A percentile compares a stretch with the other conserved stretches of the same genome.
phyloP scores from a whole-genome alignment of 1,140 invertebrate species.

The Diorhabda carinulata region DNA sequence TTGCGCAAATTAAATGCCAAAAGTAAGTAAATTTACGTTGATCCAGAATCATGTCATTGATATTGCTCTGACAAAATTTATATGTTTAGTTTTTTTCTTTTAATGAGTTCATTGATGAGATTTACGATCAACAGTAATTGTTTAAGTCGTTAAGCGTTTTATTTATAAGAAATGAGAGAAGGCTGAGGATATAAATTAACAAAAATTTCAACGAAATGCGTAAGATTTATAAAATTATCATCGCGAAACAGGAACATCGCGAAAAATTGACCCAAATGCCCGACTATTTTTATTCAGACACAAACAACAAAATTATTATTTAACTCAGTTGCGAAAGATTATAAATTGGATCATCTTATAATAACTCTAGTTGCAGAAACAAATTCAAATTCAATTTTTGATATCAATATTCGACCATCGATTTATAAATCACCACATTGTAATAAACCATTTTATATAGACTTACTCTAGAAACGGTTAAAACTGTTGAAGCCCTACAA shows the following conservation, averaged over 20 bases:
- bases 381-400: no score
- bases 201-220: not conserved
- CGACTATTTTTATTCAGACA: not conserved
- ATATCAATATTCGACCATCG: no score
- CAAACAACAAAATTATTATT: slow-evolving; percentile 3
- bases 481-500: no score
- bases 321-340: not conserved
- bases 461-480: no score
- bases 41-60: no score
- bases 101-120: not conserved
- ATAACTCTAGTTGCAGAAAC: no score
- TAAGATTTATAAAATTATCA: not conserved
- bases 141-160: not conserved
- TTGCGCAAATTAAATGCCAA: no score
- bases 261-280: not conserved
- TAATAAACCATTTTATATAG: no score
- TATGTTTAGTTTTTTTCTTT: no score
- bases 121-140: not conserved
- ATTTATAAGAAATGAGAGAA: not conserved
- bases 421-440: no score
- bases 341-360: not conserved
- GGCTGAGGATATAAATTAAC: not conserved
- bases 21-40: no score
- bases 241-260: slow-evolving; percentile 1
- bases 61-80: no score